Evolutionary conservation across 2,797 vertebrate genomes (phyloP).

Genomic region (Channallabes apus): DNA sequence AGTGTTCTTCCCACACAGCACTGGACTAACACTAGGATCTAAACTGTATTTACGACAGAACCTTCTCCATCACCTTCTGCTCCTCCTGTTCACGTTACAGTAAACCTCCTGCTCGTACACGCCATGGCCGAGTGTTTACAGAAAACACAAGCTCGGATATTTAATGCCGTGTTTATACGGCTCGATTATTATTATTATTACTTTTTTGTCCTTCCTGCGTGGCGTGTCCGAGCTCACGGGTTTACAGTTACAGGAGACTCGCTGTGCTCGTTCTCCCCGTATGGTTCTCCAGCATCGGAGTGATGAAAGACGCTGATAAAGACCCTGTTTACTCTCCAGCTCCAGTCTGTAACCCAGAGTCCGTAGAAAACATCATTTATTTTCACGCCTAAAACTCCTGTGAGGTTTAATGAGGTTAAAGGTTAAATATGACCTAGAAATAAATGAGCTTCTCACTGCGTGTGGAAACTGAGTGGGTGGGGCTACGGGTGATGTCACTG

Average conservation of each 20-base stretch:
- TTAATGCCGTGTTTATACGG: background rate
- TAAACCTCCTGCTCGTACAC: background rate
- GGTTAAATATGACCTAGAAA: too few species aligned
- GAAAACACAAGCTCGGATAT: background rate
- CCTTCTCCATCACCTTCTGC: background rate
- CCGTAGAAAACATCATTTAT: background rate
- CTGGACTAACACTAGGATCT: background rate
- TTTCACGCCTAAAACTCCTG: background rate
- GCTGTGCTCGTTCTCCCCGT: background rate
- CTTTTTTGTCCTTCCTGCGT: background rate
- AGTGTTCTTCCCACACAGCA: background rate
- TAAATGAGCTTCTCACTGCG: background rate
- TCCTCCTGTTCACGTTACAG: background rate
- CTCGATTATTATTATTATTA: background rate
- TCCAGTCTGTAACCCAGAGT: background rate
- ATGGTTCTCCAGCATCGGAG: background rate
- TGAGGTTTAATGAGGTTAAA: too few species aligned
- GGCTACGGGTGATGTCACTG: background rate
- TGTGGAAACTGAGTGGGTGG: background rate
- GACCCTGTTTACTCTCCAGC: background rate
- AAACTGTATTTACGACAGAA: background rate
- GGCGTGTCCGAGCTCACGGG: background rate
- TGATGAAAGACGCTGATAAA: background rate
- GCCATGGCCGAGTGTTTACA: background rate
- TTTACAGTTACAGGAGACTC: background rate